Percentiles rank a stretch among this genome's conserved stretches.
phyloP scores from a whole-genome alignment of 2,797 vertebrate genomes.

The Lagocephalus sceleratus region DNA sequence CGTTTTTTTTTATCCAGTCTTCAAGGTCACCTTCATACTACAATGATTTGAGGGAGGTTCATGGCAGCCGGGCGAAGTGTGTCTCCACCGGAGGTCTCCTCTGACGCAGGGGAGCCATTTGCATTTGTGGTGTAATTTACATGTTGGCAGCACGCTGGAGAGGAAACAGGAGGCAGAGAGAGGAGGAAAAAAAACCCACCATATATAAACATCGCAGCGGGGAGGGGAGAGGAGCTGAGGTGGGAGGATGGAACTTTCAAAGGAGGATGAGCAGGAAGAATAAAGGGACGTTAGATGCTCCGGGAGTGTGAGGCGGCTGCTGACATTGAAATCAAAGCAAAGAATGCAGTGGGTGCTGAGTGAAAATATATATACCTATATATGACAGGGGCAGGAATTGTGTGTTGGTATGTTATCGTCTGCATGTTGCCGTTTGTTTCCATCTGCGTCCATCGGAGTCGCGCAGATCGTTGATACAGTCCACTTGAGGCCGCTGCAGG shows the following conservation, averaged over 20 bases:
- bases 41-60: background rate
- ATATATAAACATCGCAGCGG: conserved; percentile 33
- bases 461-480: conserved; percentile 44
- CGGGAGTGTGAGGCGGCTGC: background rate
- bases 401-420: conserved; percentile 16
- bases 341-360: conserved; percentile 54
- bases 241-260: conserved; percentile 19
- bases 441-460: conserved; percentile 53
- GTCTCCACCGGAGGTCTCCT: conserved; percentile 47
- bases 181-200: conserved; percentile 4
- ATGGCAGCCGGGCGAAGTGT: conserved; percentile 23
- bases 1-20: conserved; percentile 28
- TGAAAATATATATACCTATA: conserved; percentile 42
- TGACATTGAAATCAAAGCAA: conserved; percentile 66
- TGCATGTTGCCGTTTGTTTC: conserved; percentile 63
- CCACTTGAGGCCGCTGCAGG: conserved; percentile 64
- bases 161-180: conserved; percentile 3
- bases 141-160: conserved; percentile 53
- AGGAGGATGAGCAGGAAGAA: conserved; percentile 6
- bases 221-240: conserved; percentile 10
- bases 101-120: conserved; percentile 52
- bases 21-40: conserved; percentile 45
- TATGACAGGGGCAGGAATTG: conserved; percentile 9
- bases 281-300: conserved; percentile 8
- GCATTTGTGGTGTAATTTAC: conserved; percentile 69